Conservation (phyloP, 2,113 vertebrate genomes). For the Suricata suricatta region DNA sequence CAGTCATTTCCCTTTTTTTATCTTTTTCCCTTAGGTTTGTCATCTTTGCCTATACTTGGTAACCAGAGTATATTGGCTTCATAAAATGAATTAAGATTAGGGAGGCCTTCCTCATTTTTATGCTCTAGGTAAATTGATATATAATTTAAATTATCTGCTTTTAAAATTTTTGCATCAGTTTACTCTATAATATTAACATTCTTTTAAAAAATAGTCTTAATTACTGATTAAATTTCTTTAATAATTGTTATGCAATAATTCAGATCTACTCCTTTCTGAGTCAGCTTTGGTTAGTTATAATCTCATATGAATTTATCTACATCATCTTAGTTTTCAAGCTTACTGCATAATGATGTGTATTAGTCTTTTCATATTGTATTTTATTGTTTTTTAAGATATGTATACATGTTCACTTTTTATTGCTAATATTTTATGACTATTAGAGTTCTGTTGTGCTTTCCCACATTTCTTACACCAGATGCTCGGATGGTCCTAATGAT, state of each 20-base stretch:
- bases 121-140: neutral
- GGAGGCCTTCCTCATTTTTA: neutral
- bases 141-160: neutral
- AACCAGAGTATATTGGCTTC: neutral
- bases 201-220: conserved; percentile 1
- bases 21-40: neutral
- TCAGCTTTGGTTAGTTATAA: neutral
- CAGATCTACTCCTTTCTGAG: neutral
- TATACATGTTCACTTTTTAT: neutral
- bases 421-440: neutral
- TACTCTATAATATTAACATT: neutral
- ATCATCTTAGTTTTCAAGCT: conserved; percentile 25
- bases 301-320: neutral
- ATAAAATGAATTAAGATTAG: neutral
- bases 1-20: neutral
- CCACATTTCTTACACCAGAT: neutral
- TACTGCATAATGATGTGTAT: neutral
- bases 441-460: neutral
- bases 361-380: neutral
- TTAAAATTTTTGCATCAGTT: neutral
- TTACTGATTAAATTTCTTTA: conserved; percentile 14
- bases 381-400: neutral
- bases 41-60: conserved; percentile 27
- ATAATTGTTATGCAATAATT: neutral
- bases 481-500: neutral